Evolutionary conservation across 2,888 invertebrate genomes (phyloP), one percentile per base, ranked within the genome.

Genomic region (Parasteatoda lunata): DNA sequence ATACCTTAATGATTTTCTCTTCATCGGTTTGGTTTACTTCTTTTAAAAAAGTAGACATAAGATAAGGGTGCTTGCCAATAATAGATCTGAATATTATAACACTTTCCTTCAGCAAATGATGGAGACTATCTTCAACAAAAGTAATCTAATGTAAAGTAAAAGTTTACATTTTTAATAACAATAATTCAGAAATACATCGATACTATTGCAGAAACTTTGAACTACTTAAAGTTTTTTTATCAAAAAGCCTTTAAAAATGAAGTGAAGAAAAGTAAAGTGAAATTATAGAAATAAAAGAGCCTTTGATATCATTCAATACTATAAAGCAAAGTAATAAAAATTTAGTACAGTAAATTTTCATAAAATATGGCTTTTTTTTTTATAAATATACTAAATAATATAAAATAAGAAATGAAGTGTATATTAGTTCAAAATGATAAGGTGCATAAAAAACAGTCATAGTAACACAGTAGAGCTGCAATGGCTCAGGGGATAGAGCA

Each of bases 81-180:
- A 96, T 93, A 91, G 95, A 95, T 0, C 95, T 93, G 76, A 96
- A 92, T 89, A 96, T 93, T 87, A 95, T 95, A 59, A 95, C 93
- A 0, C 95, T 94, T 71, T 95, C 94, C 92, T 96, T 96, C 4
- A 95, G 95, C 91, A 95, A 96, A 76, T 93, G 93, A 88, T 96
- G 94, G 3, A 88, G 49, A 15, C 59, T 59, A 59, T 45, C 52
- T 77, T 83, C 64, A 48, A 86, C 65, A 77, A 88, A 89, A 64
- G 86, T 45, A 47, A 86, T 68, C 84, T 86, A 73, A 30, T 54
- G 13, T 11, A 77, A 52, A 15, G 13, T 47, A 4, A 15, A 70
- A 13, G 64, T 49, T 13, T 8, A 7, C 8, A 59, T 11, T 7
- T 59, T 59, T 59, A 9, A 59, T 59, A 4, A 6, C 59, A 59